Percentiles rank a stretch among this genome's conserved stretches.
Conservation (phyloP, 2,888 invertebrate genomes). For the Philopedon plagiatum region DNA sequence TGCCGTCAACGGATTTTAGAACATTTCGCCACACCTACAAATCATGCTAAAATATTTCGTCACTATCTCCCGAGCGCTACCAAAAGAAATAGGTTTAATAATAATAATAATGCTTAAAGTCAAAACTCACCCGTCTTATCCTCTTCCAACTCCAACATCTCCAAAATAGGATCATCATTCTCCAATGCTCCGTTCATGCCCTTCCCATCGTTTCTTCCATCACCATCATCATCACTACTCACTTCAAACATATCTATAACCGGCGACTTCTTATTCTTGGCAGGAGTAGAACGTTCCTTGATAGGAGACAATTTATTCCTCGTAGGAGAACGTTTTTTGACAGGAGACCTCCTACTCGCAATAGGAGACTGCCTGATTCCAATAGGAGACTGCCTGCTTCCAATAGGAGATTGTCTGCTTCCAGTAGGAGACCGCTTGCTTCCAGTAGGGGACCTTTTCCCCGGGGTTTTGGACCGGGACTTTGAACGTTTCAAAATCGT, state of each 20-base stretch:
- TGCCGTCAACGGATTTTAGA: too few species aligned
- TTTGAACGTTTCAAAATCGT: slow-evolving; percentile 3
- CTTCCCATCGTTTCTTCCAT: not conserved
- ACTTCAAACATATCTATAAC: slow-evolving; percentile 44
- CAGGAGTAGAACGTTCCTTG: not conserved
- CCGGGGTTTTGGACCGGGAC: slow-evolving; percentile 9
- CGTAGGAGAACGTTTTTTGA: not conserved
- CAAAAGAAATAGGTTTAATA: too few species aligned
- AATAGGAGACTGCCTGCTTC: not conserved
- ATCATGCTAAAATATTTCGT: too few species aligned
- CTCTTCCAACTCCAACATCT: slow-evolving; percentile 73
- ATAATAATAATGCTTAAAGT: not conserved
- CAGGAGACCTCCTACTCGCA: not conserved
- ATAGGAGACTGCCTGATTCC: too few species aligned
- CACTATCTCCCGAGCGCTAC: too few species aligned
- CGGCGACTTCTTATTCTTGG: slow-evolving; percentile 18
- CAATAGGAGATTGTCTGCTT: not conserved
- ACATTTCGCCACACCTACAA: too few species aligned
- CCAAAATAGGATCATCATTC: slow-evolving; percentile 67
- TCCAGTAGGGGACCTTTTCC: slow-evolving; percentile 1
- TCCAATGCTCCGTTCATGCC: slow-evolving; percentile 33
- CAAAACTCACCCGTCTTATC: slow-evolving; percentile 60
- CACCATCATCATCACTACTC: slow-evolving; percentile 14
- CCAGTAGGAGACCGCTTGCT: not conserved
- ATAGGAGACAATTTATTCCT: slow-evolving; percentile 4